Evolutionary conservation across 37 sponge, comb jelly and placozoan genomes (phyloP).

Genomic region (Tethya wilhelma): DNA sequence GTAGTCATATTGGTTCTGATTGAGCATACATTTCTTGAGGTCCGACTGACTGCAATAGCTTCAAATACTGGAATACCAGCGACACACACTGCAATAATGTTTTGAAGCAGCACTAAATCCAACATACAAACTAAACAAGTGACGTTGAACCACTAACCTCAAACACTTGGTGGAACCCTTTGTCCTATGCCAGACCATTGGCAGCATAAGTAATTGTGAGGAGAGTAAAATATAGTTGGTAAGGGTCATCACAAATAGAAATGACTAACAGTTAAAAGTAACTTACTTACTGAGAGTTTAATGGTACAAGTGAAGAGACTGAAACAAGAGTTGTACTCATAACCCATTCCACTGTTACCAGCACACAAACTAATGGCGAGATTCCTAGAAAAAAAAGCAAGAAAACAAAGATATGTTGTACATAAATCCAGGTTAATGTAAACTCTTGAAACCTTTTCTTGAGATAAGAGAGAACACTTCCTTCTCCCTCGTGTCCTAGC

Average conservation of each 20-base stretch:
- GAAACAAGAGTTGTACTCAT: constrained; percentile 68
- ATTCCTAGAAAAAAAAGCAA: too few relatives aligned
- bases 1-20: too few relatives aligned
- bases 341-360: constrained; percentile 43
- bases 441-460: constrained; percentile 61
- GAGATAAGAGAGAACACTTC: constrained; percentile 70
- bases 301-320: constrained; percentile 62
- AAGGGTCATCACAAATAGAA: too few relatives aligned
- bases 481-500: constrained; percentile 85
- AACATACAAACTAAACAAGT: background rate
- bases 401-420: too few relatives aligned
- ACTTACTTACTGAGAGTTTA: constrained; percentile 72
- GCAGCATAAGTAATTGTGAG: too few relatives aligned
- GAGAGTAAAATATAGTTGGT: too few relatives aligned
- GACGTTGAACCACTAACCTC: constrained; percentile 24
- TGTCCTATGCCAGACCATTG: constrained; percentile 46
- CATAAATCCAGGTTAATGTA: too few relatives aligned
- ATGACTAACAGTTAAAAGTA: too few relatives aligned
- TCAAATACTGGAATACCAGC: constrained; percentile 68
- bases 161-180: constrained; percentile 29
- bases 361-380: constrained; percentile 47
- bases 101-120: background rate
- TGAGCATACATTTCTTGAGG: too few relatives aligned
- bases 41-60: constrained; percentile 36
- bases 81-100: constrained; percentile 49